Base-by-base conservation (phyloP, 2,113 vertebrate species). In the Ageneiosus marmoratus region DNA sequence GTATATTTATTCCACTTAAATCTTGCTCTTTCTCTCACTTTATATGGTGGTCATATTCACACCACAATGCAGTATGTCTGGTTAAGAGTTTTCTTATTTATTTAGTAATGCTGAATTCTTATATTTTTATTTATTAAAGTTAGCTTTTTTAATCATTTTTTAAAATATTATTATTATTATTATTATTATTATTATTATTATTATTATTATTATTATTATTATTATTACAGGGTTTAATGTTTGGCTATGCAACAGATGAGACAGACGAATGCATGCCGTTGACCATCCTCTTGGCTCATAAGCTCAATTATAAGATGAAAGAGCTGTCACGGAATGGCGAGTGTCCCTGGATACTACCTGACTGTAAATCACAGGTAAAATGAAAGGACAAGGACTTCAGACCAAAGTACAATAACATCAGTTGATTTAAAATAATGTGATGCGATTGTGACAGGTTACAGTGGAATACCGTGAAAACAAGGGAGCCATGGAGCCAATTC, bases 231-330 rank as follows among this genome's bases (percentile, higher is more conserved):
- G 94, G 93, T 55, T 62, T 95, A 76, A 95, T 95, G 94, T 95
- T 95, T 56, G 93, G 93, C 51, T 95, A 95, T 44, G 93, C 94
- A 76, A 94, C 93, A 0, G 93, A 94, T 76, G 94, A 95, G 84
- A 95, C 93, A 0, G 92, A 93, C 46, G 94, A 94, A 88, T 94
- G 92, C 73, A 94, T 95, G 91, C 93, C 94, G 0, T 32, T 95
- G 50, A 94, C 92, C 73, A 88, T 94, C 69, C 82, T 92, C 0
- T 37, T 95, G 86, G 92, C 94, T 58, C 94, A 95, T 85, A 92
- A 91, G 58, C 91, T 94, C 77, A 94, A 93, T 83, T 81, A 80
- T 83, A 92, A 85, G 86, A 89, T 95, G 88, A 94, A 87, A 88
- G 89, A 93, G 74, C 89, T 95, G 69, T 91, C 89, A 1, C 10